Evolutionary conservation across 2,113 vertebrate species (phyloP), one percentile per base, ranked within the genome.

Genomic region (Saguinus midas): DNA sequence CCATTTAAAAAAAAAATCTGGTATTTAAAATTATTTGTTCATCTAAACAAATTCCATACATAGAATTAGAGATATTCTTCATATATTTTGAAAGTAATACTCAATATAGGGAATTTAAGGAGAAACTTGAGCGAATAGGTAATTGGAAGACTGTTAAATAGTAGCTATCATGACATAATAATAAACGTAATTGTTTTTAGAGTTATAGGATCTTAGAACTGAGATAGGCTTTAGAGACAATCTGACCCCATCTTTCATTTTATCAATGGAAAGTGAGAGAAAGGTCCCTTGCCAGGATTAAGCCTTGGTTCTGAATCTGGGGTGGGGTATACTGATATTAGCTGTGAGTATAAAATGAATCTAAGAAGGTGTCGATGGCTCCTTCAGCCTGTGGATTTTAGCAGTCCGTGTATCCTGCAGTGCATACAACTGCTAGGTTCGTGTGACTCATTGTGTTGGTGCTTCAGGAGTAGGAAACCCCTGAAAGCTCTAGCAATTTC

Each of bases 121-220:
- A 87, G 75, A 94, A 95, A 37, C 50, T 40, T 78, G 50, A 96
- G 89, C 76, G 93, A 95, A 76, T 25, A 58, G 32, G 5, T 81
- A 57, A 45, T 68, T 78, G 8, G 37, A 73, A 89, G n/a, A 75
- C 35, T 90, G 4, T 68, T 76, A 45, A 87, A 12, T 58, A 58
- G 17, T 92, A 79, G 32, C 82, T 66, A 8, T 57, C 13, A 14
- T 92, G 73, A 94, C 52, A 23, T 8, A 73, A 76, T 85, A 80
- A 76, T 72, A 96, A 95, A 79, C 55, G 61, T 6, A 82, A 20
- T 86, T 96, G 10, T 43, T 81, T 82, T 94, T 88, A 75, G 68
- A 93, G 8, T 64, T 4, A 11, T 10, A 23, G 78, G 23, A 35
- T 86, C 61, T 85, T 91, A 64, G 20, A 70, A n/a, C 73, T 29